Evolutionary conservation across 2,888 invertebrate genomes (phyloP), one percentile per base, ranked within the genome.

Genomic region (Parnassius glacialis): DNA sequence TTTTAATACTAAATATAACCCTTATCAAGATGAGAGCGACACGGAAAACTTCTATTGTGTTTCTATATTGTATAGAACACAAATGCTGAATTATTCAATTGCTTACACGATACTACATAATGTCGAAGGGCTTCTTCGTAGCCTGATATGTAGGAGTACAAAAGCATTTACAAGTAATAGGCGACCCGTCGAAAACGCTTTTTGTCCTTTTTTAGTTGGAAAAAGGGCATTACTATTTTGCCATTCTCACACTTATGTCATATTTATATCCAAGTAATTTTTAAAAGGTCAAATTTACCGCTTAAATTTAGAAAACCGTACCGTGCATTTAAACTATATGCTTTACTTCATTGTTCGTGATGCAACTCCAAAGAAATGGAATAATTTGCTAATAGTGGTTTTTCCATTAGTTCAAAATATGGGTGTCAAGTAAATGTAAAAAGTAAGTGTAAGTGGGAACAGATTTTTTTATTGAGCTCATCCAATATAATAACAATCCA

Each of bases 91-190:
- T 80, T 80, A 80, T 80, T 81, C 80, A 80, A 80, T 81, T 76
- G 79, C 72, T 72, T 73, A 74, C 73, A 72, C 70, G 70, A 69
- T 75, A 70, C 68, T 73, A 67, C 71, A 74, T 72, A 70, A 68
- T 63, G 61, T 65, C 64, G 59, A 65, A 64, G 65, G 68, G 65
- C 58, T 69, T 69, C 65, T 67, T 69, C 68, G 67, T 66, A 69
- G 67, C 70, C 59, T 67, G 70, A 69, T 71, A 68, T 69, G 70
- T 77, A 73, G 71, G 69, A 71, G 70, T 75, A 57, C 64, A 48
- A 81, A 77, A 78, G 74, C 78, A 72, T 78, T 78, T 75, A 78
- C 77, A 78, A 79, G 77, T 76, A 76, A 81, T 78, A 76, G 70
- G 74, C 74, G 74, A 72, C 73, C 70, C 72, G 70, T 68, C 67